Evolutionary conservation across 2,797 vertebrate genomes (phyloP).

Genomic region (Okamejei kenojei): DNA sequence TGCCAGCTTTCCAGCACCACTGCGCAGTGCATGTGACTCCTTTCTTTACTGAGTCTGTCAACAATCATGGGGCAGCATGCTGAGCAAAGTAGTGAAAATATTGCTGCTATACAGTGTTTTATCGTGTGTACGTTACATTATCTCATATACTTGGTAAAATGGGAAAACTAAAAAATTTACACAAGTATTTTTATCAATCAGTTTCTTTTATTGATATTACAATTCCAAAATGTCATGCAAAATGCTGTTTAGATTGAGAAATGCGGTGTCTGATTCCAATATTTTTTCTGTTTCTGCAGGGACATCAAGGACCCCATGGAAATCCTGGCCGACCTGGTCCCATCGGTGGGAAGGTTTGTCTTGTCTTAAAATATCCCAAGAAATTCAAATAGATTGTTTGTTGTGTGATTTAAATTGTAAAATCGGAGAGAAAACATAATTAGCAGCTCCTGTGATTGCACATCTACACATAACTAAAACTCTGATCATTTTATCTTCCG

Average conservation of each 20-base stretch:
- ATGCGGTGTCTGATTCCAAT: neutral
- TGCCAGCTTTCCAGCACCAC: too few relatives aligned
- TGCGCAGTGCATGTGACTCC: neutral
- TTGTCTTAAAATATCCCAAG: neutral
- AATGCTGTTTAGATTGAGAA: neutral
- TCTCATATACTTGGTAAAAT: neutral
- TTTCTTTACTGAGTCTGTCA: neutral
- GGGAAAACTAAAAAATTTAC: neutral
- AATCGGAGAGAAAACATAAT: too few relatives aligned
- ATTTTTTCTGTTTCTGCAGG: constrained; percentile 60
- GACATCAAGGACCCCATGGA: constrained; percentile 83
- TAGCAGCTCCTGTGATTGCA: too few relatives aligned
- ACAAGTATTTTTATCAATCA: neutral
- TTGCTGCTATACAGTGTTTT: neutral
- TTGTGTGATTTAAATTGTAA: too few relatives aligned
- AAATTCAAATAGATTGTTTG: neutral
- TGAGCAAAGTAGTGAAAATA: neutral
- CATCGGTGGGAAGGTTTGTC: constrained; percentile 76
- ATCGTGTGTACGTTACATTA: neutral
- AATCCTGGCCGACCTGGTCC: constrained; percentile 78
- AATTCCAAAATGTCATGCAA: neutral
- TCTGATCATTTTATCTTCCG: too few relatives aligned
- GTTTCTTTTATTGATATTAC: neutral
- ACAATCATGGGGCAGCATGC: too few relatives aligned
- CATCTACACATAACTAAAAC: too few relatives aligned